Base-by-base conservation (phyloP, 2,888 invertebrate species). In the Chrysolina haemoptera region DNA sequence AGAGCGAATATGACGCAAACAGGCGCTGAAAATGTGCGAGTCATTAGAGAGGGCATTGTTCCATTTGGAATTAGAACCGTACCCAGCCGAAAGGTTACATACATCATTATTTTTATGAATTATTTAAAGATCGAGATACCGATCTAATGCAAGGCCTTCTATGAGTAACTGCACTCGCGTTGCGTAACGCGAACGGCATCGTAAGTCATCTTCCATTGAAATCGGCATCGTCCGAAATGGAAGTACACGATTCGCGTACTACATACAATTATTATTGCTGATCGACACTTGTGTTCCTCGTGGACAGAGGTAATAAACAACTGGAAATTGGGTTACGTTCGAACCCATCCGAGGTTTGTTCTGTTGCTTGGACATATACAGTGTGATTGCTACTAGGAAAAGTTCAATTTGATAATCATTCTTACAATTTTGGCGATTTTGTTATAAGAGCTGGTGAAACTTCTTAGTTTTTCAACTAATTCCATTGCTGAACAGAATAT, bases 131-230 rank as follows among this genome's bases (percentile, higher is more conserved):
- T 68, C n/a, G 16, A 70, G 70, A 71, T 67, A 71, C 67, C 67
- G 67, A 71, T 71, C 71, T 71, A 50, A 67, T 71, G 71, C 71
- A 71, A 71, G 67, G 71, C 10, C 67, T 68, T 62, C 50, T 50
- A 67, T 67, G 67, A 71, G 67, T 67, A 67, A 62, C 18, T 41
- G 18, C 41, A 41, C 48, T 66, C 18, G 66, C 43, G 11, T 53
- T 53, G 20, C 53, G 11, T 20, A 53, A 53, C 12, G 53, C 53
- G 43, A 43, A 43, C 43, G 43, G 43, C 43, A 43, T 14, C 14
- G 12, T 14, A 18, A 11, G 20, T 11, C 53, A 53, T 53, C 53
- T 53, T 20, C 20, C 53, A 53, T 53, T 53, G 53, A 53, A 53
- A 53, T 53, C 8, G 16, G 53, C 53, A 53, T 53, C 53, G 20